These are phyloP conservation scores for Phytoseiulus persimilis DNA, from an alignment of 2,888 invertebrate genomes.

Conservation along the genomic window DNA sequence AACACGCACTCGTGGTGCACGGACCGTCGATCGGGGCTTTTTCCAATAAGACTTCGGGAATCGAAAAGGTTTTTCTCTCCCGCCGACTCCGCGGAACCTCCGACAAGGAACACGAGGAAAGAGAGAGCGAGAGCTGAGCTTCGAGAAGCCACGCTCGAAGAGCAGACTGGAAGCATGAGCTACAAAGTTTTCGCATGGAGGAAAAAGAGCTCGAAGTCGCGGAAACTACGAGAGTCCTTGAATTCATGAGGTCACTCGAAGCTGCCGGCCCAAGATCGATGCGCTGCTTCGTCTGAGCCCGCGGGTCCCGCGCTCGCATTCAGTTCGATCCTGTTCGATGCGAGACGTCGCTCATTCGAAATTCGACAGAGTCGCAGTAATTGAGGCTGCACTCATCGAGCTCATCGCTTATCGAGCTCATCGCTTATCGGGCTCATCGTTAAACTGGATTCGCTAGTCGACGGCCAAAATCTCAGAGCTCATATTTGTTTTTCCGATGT, in stretches of 20 bases:
- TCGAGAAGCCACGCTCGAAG: not conserved
- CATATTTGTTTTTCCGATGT: no score
- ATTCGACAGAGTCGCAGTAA: no score
- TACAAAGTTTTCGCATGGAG: not conserved
- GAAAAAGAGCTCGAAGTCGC: not conserved
- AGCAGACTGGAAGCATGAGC: not conserved
- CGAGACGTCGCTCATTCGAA: no score
- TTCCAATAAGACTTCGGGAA: not conserved
- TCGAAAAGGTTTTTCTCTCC: not conserved
- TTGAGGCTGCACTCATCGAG: no score
- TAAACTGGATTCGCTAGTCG: no score
- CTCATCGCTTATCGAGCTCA: no score
- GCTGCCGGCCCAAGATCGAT: slow-evolving; percentile 8
- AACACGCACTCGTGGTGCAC: not conserved
- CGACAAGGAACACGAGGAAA: not conserved
- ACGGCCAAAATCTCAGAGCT: no score
- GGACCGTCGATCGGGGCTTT: not conserved
- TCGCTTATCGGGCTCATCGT: no score
- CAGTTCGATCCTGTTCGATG: not conserved
- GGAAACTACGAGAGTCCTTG: not conserved
- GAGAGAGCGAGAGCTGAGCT: not conserved
- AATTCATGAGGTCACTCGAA: slow-evolving; percentile 33
- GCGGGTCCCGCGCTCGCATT: not conserved
- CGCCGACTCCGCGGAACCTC: not conserved
- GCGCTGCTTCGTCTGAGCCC: not conserved